Base-by-base conservation (phyloP, 2,888 invertebrate genomes). In the Dusona sp. region DNA sequence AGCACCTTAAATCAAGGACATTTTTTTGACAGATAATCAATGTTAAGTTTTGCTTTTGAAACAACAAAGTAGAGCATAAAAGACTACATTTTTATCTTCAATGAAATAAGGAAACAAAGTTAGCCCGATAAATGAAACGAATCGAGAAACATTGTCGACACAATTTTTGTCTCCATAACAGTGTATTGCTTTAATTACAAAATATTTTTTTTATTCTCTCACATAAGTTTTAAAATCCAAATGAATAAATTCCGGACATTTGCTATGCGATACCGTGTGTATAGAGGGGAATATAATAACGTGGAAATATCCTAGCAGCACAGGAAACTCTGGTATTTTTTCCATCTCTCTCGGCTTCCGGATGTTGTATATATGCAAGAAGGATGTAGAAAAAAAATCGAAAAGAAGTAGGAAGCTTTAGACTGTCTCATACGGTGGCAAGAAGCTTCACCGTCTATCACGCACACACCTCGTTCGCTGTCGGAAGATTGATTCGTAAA, bases 401-500 rank as follows among this genome's bases (percentile, higher is more conserved):
- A 7, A 22, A 77, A 57, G 36, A 67, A 75, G 70, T 68, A 61
- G 64, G 38, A 75, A 79, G 33, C 75, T 54, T 45, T 61, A 67
- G 9, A 38, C n/a, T 25, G 78, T 38, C 65, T 78, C 29, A 57
- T 57, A 79, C 57, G 65, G 57, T 72, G 38, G 65, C 67, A 45
- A 77, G 65, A 80, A 77, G 75, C 70, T 65, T 70, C 51, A 13
- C 19, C 45, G 25, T 78, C 72, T 65, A 70, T 29, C 42, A 22
- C 11, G 38, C 74, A 22, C 11, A 57, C 72, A 79, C n/a, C 38
- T 42, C 42, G 79, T 57, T 45, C 38, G 57, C 22, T 57, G 65
- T 36, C 72, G 57, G 42, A 81, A 85, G 73, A 85, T 85, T 85
- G 81, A 51, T 77, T 80, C 54, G 33, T 54, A 38, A 51, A 78